Evolutionary conservation across 2,113 vertebrate genomes (phyloP).

Genomic region (Semnornis frantzii): DNA sequence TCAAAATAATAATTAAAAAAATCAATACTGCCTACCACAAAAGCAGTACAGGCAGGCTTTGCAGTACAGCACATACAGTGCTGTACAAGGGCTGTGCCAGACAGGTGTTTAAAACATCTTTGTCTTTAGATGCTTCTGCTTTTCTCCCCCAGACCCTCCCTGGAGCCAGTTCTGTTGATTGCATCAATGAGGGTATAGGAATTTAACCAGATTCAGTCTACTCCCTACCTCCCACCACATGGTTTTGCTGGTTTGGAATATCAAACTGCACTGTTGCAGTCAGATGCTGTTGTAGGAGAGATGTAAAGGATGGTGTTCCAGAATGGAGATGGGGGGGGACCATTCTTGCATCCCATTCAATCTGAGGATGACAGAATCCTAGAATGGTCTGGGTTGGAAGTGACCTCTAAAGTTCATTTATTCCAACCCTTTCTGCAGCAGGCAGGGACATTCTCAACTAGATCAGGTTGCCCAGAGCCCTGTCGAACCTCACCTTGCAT

Average conservation of each 20-base stretch:
- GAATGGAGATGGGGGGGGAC: not conserved
- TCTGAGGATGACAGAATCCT: not conserved
- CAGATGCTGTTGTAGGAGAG: not conserved
- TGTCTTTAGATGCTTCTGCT: not conserved
- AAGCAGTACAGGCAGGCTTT: not conserved
- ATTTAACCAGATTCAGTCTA: not conserved
- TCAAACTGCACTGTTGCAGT: not conserved
- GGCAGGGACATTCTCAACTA: too few species aligned
- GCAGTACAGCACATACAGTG: not conserved
- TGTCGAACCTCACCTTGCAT: too few species aligned
- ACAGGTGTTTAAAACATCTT: not conserved
- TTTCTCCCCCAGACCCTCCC: not conserved
- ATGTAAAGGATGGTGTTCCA: not conserved
- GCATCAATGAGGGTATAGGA: not conserved
- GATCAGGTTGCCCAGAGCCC: too few species aligned
- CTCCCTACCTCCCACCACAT: not conserved
- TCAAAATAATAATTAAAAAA: not conserved
- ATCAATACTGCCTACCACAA: not conserved
- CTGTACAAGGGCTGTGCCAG: not conserved
- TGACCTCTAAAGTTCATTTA: too few species aligned
- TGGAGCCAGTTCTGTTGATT: not conserved
- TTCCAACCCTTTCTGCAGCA: too few species aligned
- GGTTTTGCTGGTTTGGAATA: not conserved
- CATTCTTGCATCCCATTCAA: not conserved
- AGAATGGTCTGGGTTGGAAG: too few species aligned